Evolutionary conservation across 2,113 vertebrate species (phyloP).

Genomic region (Calidris pugnax): DNA sequence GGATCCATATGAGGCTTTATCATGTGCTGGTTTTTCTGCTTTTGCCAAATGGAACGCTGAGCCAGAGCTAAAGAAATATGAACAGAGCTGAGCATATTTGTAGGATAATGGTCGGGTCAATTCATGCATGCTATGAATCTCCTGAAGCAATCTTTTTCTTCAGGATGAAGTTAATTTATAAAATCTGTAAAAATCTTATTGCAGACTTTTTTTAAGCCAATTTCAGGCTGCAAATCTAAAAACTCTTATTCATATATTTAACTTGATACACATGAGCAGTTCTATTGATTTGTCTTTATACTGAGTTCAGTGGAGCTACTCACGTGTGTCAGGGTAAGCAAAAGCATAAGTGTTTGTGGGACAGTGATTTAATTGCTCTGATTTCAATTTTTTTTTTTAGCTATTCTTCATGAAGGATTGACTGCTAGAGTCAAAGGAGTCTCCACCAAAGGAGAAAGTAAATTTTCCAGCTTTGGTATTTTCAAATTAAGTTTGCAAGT

Average conservation of each 20-base stretch:
- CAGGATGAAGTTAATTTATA: neutral
- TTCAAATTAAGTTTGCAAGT: neutral
- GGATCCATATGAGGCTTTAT: neutral
- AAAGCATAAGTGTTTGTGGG: slow-evolving; percentile 18
- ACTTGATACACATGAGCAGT: slow-evolving; percentile 33
- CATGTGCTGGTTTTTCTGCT: neutral
- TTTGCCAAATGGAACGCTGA: neutral
- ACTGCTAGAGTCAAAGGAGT: neutral
- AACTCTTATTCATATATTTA: neutral
- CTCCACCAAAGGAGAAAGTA: neutral
- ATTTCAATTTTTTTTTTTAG: neutral
- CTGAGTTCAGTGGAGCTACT: slow-evolving; percentile 49
- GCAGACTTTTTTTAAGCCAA: neutral
- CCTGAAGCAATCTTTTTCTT: neutral
- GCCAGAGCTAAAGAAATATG: neutral
- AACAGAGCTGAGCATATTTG: neutral
- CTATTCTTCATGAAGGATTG: neutral
- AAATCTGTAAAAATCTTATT: neutral
- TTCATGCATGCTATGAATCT: neutral
- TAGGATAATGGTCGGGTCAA: neutral
- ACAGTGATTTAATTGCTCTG: slow-evolving; percentile 50
- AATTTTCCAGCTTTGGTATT: neutral
- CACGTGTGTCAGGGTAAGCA: slow-evolving; percentile 41
- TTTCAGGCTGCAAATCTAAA: neutral
- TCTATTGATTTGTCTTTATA: slow-evolving; percentile 39